Conservation (phyloP, 1,140 invertebrate genomes). For the Drosophila lowei region DNA sequence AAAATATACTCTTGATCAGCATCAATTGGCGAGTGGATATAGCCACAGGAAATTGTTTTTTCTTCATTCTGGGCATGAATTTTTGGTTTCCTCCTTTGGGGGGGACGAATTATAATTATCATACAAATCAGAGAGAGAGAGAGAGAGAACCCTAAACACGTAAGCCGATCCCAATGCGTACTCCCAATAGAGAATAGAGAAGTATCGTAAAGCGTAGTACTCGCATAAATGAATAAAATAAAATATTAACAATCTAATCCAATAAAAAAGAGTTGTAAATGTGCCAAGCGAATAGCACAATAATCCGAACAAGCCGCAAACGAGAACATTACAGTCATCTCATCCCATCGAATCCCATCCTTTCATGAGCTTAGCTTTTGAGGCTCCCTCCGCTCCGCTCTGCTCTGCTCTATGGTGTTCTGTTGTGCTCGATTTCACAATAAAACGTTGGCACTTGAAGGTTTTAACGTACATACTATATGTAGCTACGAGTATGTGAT, state of each 20-base stretch:
- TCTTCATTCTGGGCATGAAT: too few relatives aligned
- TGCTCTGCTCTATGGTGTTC: not conserved
- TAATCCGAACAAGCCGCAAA: conserved; percentile 32
- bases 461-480: conserved; percentile 18
- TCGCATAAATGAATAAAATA: conserved; percentile 27
- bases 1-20: too few relatives aligned
- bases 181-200: conserved; percentile 15
- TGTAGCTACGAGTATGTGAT: conserved; percentile 42
- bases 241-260: conserved; percentile 55
- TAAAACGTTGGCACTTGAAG: conserved; percentile 55
- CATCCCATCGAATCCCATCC: not conserved
- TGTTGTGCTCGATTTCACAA: conserved; percentile 22
- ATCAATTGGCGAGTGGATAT: too few relatives aligned
- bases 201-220: conserved; percentile 24
- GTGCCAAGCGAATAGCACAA: conserved; percentile 38
- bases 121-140: not conserved
- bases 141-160: conserved; percentile 27
- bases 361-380: conserved; percentile 11
- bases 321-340: conserved; percentile 17
- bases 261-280: conserved; percentile 56
- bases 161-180: conserved; percentile 1
- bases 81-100: too few relatives aligned
- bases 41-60: too few relatives aligned
- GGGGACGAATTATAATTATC: too few relatives aligned
- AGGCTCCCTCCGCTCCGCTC: conserved; percentile 6